Evolutionary conservation across 2,888 invertebrate genomes (phyloP).

Genomic region (Rhamnusium bicolor): DNA sequence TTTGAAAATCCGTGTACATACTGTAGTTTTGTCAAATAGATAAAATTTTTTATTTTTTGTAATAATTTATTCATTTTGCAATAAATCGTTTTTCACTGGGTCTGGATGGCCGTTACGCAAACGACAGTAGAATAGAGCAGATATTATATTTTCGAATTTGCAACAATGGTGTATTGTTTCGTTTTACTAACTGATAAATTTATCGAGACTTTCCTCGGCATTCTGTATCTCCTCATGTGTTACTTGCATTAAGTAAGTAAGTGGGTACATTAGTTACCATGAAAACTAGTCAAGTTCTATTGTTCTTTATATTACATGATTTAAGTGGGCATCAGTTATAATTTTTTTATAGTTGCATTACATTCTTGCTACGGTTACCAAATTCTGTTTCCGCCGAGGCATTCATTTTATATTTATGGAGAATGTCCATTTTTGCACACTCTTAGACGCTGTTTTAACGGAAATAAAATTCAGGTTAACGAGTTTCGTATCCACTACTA

Average conservation of each 20-base stretch:
- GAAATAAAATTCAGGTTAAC: too few species aligned
- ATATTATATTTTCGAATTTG: conserved; percentile 22
- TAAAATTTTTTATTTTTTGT: too few species aligned
- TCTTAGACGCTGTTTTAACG: too few species aligned
- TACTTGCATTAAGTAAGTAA: conserved; percentile 6
- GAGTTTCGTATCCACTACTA: too few species aligned
- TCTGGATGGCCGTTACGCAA: conserved; percentile 7
- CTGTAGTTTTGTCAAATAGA: too few species aligned
- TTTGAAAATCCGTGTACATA: too few species aligned
- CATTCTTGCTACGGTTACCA: not conserved
- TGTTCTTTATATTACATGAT: conserved; percentile 28
- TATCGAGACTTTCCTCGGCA: conserved; percentile 25
- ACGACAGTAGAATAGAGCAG: not conserved
- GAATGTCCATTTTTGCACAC: too few species aligned
- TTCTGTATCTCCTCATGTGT: not conserved
- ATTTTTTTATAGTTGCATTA: not conserved
- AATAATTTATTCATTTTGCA: too few species aligned
- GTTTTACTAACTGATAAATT: conserved; percentile 17
- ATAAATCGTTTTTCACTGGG: not conserved
- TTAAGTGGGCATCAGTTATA: conserved; percentile 18
- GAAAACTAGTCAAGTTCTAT: conserved; percentile 17
- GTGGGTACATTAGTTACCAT: conserved; percentile 27
- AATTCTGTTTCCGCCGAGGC: not conserved
- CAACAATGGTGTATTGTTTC: conserved; percentile 30
- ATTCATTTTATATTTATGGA: too few species aligned